A percentile compares a stretch with the other conserved stretches of the same genome.
phyloP scores from a whole-genome alignment of 2,113 vertebrate genomes.

The Heptranchias perlo region DNA sequence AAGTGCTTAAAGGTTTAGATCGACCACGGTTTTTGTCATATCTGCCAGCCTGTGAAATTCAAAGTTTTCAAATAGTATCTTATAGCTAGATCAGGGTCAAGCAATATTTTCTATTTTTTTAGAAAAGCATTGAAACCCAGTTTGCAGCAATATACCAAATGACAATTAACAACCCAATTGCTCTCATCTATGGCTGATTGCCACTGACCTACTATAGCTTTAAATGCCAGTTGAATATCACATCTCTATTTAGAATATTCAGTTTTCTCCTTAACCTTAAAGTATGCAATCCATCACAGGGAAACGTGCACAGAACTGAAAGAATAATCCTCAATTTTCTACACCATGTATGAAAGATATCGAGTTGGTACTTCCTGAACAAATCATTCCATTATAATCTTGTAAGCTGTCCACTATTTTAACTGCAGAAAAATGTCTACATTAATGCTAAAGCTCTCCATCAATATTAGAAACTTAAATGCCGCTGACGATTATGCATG shows the following conservation, averaged over 20 bases:
- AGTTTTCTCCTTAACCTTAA: neutral
- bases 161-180: neutral
- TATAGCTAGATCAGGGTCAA: neutral
- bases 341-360: neutral
- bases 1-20: neutral
- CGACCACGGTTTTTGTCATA: neutral
- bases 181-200: neutral
- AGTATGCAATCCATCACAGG: neutral
- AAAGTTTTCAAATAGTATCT: neutral
- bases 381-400: neutral
- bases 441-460: neutral
- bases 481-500: neutral
- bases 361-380: neutral
- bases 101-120: neutral
- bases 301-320: neutral
- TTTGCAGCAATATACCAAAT: neutral
- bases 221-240: neutral
- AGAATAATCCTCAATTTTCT: neutral
- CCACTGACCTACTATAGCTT: neutral
- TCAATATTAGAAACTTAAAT: neutral
- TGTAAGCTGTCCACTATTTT: no score
- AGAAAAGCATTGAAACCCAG: neutral
- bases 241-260: neutral
- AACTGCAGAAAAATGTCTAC: neutral
- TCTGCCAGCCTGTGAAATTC: neutral